A percentile compares a stretch with the other conserved stretches of the same genome.
Evolutionary conservation across 2,888 invertebrate genomes (phyloP).

Genomic region (Clepsis dumicolana): DNA sequence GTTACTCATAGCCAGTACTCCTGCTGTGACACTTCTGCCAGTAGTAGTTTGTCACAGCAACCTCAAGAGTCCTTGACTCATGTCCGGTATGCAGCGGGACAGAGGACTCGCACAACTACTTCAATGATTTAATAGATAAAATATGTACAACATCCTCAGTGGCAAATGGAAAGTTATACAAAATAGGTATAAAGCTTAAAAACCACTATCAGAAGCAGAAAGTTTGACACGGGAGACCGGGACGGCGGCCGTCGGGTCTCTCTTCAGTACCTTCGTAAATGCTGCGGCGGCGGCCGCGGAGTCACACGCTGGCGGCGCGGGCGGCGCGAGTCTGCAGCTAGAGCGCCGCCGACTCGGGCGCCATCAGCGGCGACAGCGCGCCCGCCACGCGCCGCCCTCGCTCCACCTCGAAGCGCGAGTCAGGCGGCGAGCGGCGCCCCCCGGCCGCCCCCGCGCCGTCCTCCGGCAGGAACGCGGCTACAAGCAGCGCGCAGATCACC

Average conservation of each 20-base stretch:
- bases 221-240: slow-evolving; percentile 60
- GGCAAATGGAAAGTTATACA: slow-evolving; percentile 64
- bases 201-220: slow-evolving; percentile 68
- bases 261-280: slow-evolving; percentile 78
- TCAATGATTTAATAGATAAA: slow-evolving; percentile 66
- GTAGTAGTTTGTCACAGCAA: neutral
- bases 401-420: slow-evolving; percentile 94
- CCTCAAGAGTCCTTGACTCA: slow-evolving; percentile 2
- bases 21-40: neutral
- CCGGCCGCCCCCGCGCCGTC: slow-evolving; percentile 75
- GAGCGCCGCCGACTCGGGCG: slow-evolving; percentile 91
- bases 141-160: slow-evolving; percentile 72
- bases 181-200: slow-evolving; percentile 79
- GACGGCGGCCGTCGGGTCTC: slow-evolving; percentile 67
- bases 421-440: slow-evolving; percentile 86
- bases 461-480: slow-evolving; percentile 95
- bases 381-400: slow-evolving; percentile 91
- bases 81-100: slow-evolving; percentile 57
- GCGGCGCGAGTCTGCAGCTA: slow-evolving; percentile 82
- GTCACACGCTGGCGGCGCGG: slow-evolving; percentile 80
- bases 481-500: slow-evolving; percentile 97
- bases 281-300: slow-evolving; percentile 60
- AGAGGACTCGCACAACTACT: slow-evolving; percentile 61
- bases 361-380: slow-evolving; percentile 92
- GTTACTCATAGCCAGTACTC: slow-evolving; percentile 13